A percentile compares a stretch with the other conserved stretches of the same genome.
These are phyloP conservation scores for Microplitis mediator DNA, from an alignment of 1,140 invertebrate genomes.

Conservation along the genomic window DNA sequence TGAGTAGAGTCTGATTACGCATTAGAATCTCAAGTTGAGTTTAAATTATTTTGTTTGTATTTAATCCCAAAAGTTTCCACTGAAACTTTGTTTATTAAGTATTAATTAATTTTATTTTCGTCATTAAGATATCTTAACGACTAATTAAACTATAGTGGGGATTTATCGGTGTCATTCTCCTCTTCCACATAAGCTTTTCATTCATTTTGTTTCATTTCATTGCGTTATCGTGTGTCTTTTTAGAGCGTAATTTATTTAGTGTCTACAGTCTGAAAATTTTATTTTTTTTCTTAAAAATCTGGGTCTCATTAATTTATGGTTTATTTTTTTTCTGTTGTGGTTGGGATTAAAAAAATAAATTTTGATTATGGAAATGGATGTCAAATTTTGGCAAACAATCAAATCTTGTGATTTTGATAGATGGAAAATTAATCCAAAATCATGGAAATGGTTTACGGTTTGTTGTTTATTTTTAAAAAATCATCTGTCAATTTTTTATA, in stretches of 20 bases:
- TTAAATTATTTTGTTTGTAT: too few relatives aligned
- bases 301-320: too few relatives aligned
- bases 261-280: not conserved
- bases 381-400: conserved; percentile 44
- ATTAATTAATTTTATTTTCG: too few relatives aligned
- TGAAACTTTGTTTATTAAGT: too few relatives aligned
- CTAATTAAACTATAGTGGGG: not conserved
- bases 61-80: too few relatives aligned
- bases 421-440: conserved; percentile 43
- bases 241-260: not conserved
- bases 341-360: not conserved
- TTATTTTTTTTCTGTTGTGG: too few relatives aligned
- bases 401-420: conserved; percentile 39
- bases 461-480: conserved; percentile 24
- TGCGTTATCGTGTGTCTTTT: not conserved
- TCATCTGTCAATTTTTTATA: not conserved
- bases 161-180: not conserved
- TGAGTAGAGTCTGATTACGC: too few relatives aligned
- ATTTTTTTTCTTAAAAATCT: not conserved
- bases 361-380: conserved; percentile 42
- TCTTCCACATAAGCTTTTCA: not conserved
- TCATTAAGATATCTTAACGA: not conserved
- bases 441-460: conserved; percentile 47
- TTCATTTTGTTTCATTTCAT: not conserved
- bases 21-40: too few relatives aligned